Evolutionary conservation across 2,113 vertebrate genomes (phyloP), one percentile per base, ranked within the genome.

Genomic region (Pavo muticus): DNA sequence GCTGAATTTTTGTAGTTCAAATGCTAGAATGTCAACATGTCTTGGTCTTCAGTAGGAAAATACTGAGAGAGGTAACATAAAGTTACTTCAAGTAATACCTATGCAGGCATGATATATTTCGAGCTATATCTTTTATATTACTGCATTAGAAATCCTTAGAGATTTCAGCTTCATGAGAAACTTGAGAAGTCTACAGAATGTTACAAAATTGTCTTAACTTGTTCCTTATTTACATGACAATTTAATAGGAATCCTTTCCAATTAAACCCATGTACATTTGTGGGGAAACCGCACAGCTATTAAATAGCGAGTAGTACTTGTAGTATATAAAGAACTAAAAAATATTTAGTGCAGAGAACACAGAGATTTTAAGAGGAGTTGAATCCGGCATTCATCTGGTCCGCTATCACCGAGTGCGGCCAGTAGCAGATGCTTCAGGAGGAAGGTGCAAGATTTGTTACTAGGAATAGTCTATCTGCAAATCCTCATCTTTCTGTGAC

Each of bases 351-450:
- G 6, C 4, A 45, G 50, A 30, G 30, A 65, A 44, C 0, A 2
- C 29, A 29, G 60, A 32, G 35, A 50, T 91, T 95, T 81, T 64
- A 23, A 23, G 56, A 45, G 60, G 69, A 64, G 74, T 27, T 3
- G 1, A 70, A 82, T 92, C 57, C 84, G 92, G 3, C 35, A 72
- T 64, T 84, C 87, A 40, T 87, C 93, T 91, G 87, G 30, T 78
- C 80, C 73, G 8, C 73, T 67, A 29, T 67, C 1, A 0, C 61
- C 8, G 50, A 77, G 11, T 8, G 47, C 89, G 77, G 74, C 77
- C 93, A 72, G 47, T 10, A 89, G 67, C 87, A 95, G 93, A 69
- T 91, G 91, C 84, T 89, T 69, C 59, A 84, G 77, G 44, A 92
- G 35, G 70, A 85, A 92, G 44, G 59, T 84, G 70, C 87, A 84